These are phyloP conservation scores for Gymnobelideus leadbeateri DNA, from an alignment of 2,113 vertebrate genomes.

Conservation along the genomic window DNA sequence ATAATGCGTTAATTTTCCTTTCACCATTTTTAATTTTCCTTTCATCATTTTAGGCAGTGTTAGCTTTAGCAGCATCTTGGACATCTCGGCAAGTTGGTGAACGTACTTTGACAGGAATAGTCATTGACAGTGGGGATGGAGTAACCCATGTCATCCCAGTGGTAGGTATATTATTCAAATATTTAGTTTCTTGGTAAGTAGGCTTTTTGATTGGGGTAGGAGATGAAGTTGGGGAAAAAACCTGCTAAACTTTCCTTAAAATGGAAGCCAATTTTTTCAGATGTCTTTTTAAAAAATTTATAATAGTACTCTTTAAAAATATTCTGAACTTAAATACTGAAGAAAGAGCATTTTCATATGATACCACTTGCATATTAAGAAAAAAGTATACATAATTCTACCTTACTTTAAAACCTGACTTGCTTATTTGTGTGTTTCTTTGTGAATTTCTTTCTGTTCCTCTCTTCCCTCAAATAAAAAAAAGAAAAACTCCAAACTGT, in stretches of 20 bases:
- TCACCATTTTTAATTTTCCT: slow-evolving; percentile 10
- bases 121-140: slow-evolving; percentile 92
- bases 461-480: not conserved
- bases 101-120: slow-evolving; percentile 90
- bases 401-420: not conserved
- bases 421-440: not conserved
- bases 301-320: not conserved
- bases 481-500: not conserved
- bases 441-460: not conserved
- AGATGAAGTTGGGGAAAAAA: not conserved
- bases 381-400: not conserved
- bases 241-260: not conserved
- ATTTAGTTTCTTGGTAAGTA: not conserved
- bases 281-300: not conserved
- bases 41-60: slow-evolving; percentile 85
- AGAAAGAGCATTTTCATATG: not conserved
- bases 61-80: slow-evolving; percentile 93
- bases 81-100: slow-evolving; percentile 91
- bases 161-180: slow-evolving; percentile 79
- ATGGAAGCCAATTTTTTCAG: not conserved
- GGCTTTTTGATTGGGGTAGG: not conserved
- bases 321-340: not conserved
- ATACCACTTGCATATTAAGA: not conserved
- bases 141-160: slow-evolving; percentile 93
- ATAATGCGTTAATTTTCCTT: accelerated